Base-by-base conservation (phyloP, 2,888 invertebrate genomes). In the Drosophila setosimentum region DNA sequence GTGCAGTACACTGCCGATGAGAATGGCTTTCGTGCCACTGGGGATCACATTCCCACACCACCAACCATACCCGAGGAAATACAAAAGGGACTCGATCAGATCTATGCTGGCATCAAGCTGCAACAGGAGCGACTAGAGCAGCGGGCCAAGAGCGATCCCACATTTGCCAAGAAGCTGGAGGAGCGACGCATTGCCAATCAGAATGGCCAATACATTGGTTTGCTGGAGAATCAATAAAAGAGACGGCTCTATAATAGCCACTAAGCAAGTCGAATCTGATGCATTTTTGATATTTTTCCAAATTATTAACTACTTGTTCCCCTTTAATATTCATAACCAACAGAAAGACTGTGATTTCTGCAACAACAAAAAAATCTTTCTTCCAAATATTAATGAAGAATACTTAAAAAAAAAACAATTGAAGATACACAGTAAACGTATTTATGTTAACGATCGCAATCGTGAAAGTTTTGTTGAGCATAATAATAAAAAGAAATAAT, bases 61-160 rank as follows among this genome's bases (percentile, higher is more conserved):
- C 97, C 97, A 18, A 97, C 97, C 73, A 96, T 97, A 32, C 96
- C 97, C 62, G 95, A 96, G 75, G 97, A 97, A 94, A 97, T 97
- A 89, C 97, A 97, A 93, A 97, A 97, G 92, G 97, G 97, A 63
- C 94, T 97, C 73, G 97, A 97, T 93, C 95, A 97, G 91, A 97
- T 97, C 93, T 97, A 96, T 92, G 97, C 96, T 68, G 97, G 97
- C 87, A 97, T 97, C 82, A 95, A 95, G 91, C 64, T 92, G 93
- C 94, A 93, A 73, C 92, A 93, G 80, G 92, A 93, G 77, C 95
- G 95, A 83, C 93, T 95, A 92, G 96, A 92, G 61, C 92, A 91
- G 58, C 86, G 93, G 35, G 93, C 93, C 62, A 92, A 92, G 74
- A 92, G 78, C 42, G 93, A 93, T 86, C 93, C 93, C 2, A 93